Base-by-base conservation (phyloP, 2,888 invertebrate genomes). In the Melanargia galathea region DNA sequence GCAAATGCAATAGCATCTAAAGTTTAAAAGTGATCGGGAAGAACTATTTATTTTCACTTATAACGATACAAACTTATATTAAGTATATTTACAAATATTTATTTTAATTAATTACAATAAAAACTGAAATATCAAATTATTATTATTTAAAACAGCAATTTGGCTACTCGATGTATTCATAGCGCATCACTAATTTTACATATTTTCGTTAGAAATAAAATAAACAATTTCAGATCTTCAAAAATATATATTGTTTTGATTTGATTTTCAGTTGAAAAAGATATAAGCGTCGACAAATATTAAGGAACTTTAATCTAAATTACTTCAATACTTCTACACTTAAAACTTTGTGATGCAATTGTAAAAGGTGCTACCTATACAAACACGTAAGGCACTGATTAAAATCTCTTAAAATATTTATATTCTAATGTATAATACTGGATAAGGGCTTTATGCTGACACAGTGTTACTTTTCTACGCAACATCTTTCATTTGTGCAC, bases 401-500 rank as follows among this genome's bases (percentile, higher is more conserved):
- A 46, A 61, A 56, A 63, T 54, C 55, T 60, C 60, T 65, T 65
- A 54, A 58, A 58, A 63, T 60, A 61, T 52, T 61, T 59, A 62
- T 20, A 57, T 18, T 45, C 70, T 70, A 73, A 71, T 67, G 70
- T 75, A 33, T 52, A 75, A 75, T 75, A 75, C 75, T 75, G 75
- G 68, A 67, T 71, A 62, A 69, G 69, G 68, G 63, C 65, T 60
- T 60, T 49, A 57, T 54, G 52, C 45, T 51, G 56, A 54, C 66
- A 48, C 43, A 43, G 43, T n/a, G 46, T 60, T 26, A 46, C 57
- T 45, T 46, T 46, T 46, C 38, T 22, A 40, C 2, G 18, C 30
- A 43, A 49, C 55, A 57, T 60, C 46, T 22, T 48, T 54, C 56
- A 40, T 49, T 33, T 63, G 57, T 62, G 62, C 59, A 33, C 59